Conservation (phyloP, 2,888 invertebrate species). For the Drosophila kanekoi region DNA sequence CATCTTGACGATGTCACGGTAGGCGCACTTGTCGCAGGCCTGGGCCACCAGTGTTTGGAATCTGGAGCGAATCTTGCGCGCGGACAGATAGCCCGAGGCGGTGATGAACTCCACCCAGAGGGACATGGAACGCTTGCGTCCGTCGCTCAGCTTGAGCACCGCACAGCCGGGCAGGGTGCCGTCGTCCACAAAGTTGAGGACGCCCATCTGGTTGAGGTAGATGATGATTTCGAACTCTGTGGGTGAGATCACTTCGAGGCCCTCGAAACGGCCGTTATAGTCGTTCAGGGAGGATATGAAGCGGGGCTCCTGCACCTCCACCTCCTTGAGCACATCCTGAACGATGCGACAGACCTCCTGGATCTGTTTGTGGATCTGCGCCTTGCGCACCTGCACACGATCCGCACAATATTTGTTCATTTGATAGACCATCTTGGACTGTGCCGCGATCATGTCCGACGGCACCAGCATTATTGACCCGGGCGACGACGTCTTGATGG, state of each 20-base stretch:
- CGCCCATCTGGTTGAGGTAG: slow-evolving; percentile 99
- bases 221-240: slow-evolving; percentile 98
- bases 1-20: slow-evolving; percentile 97
- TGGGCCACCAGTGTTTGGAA: slow-evolving; percentile 96
- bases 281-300: slow-evolving; percentile 96
- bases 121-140: slow-evolving; percentile 98
- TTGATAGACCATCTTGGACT: slow-evolving; percentile 97
- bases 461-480: slow-evolving; percentile 92
- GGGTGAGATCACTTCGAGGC: slow-evolving; percentile 96
- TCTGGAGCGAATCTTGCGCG: slow-evolving; percentile 97
- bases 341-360: slow-evolving; percentile 96
- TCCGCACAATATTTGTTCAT: slow-evolving; percentile 98
- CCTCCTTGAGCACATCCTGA: slow-evolving; percentile 97
- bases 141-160: slow-evolving; percentile 97
- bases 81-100: slow-evolving; percentile 97
- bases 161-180: slow-evolving; percentile 97
- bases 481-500: slow-evolving; percentile 56
- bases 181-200: slow-evolving; percentile 99
- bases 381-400: slow-evolving; percentile 94
- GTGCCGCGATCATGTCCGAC: slow-evolving; percentile 97
- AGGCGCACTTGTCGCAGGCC: slow-evolving; percentile 97
- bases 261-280: slow-evolving; percentile 95
- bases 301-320: slow-evolving; percentile 97
- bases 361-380: slow-evolving; percentile 94
- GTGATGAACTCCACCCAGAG: slow-evolving; percentile 99